Base-by-base conservation (phyloP, 2,797 vertebrate genomes). In the Syndactyla subalaris region DNA sequence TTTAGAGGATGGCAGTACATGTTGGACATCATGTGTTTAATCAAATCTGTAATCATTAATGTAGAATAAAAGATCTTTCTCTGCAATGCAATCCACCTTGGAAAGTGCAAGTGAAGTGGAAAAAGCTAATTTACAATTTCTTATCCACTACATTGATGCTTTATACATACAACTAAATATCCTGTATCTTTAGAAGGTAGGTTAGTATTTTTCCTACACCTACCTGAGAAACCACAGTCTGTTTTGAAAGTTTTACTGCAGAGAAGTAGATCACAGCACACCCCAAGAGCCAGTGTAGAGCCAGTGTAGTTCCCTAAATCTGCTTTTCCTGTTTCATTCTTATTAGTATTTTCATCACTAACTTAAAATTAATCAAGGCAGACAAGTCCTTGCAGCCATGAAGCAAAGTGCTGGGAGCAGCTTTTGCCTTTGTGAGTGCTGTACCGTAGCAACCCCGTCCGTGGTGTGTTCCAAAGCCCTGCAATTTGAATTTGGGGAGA, bases 341-440 rank as follows among this genome's bases (percentile, higher is more conserved):
- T 90, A 36, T 38, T 94, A 75, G 73, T 86, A 85, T 94, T 96
- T 96, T 63, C 48, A 73, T 92, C 85, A 79, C 59, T 85, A 61
- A 32, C 66, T 86, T 75, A 59, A 78, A 89, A 78, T 76, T 94
- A 90, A 93, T 94, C 91, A 90, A 71, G 80, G 73, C 90, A 92
- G 92, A 84, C 91, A 90, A 88, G 88, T 85, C 70, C 74, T 93
- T 79, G 91, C 58, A 96, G 78, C 89, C 91, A 91, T 82, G 85
- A 76, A 94, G 79, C 88, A 46, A 92, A 88, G 59, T 57, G 77
- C 89, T 88, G 71, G 88, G 85, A 89, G 88, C 85, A 92, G 67
- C 43, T 45, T 22, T 5, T 92, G 83, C 85, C 49, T 81, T 59
- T 78, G 34, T 30, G 70, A 96, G 52, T 75, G 59, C 74, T 91